These are phyloP conservation scores for Eupithecia exiguata DNA, from an alignment of 2,888 invertebrate genomes.

Conservation along the genomic window DNA sequence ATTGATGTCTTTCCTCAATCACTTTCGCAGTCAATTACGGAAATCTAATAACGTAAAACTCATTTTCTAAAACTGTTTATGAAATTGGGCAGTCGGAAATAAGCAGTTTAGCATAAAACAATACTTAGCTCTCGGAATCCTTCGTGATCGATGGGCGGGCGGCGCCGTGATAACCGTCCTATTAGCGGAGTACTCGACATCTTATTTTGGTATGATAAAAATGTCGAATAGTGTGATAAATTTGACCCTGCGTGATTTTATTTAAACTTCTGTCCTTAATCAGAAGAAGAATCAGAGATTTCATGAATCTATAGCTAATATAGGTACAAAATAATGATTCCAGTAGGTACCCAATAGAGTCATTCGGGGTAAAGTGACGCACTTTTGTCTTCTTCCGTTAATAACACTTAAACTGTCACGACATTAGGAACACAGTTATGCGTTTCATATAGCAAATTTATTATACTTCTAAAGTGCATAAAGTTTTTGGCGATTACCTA, in stretches of 20 bases:
- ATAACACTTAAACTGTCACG: too few relatives aligned
- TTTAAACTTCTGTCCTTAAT: not conserved
- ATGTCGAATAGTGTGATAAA: not conserved
- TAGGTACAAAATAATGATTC: too few relatives aligned
- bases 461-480: too few relatives aligned
- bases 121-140: constrained; percentile 62
- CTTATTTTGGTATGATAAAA: not conserved
- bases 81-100: constrained; percentile 38
- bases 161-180: constrained; percentile 45
- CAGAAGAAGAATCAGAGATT: not conserved
- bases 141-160: constrained; percentile 60
- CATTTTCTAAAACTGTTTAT: constrained; percentile 19
- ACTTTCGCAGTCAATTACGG: not conserved
- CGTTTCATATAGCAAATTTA: too few relatives aligned
- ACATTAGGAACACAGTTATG: too few relatives aligned
- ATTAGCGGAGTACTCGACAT: constrained; percentile 42
- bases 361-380: too few relatives aligned
- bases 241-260: not conserved
- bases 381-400: too few relatives aligned
- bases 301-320: too few relatives aligned
- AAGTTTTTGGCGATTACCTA: too few relatives aligned
- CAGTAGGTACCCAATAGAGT: too few relatives aligned
- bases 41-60: constrained; percentile 11
- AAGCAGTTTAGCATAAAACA: constrained; percentile 60
- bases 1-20: not conserved